These are phyloP conservation scores for Muricea muricata DNA, from an alignment of 92 coral and sea anemone species.

Conservation along the genomic window DNA sequence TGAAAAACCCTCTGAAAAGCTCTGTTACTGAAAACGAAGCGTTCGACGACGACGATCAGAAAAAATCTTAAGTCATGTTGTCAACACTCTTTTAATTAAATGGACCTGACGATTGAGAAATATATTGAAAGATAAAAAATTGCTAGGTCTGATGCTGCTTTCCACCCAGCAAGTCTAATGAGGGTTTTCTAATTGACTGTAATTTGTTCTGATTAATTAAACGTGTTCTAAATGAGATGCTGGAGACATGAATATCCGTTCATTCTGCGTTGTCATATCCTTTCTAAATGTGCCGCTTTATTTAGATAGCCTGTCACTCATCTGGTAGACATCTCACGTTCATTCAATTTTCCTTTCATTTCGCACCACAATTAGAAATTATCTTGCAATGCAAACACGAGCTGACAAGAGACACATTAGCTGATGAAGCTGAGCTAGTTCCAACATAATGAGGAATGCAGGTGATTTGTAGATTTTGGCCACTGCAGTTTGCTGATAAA, in stretches of 20 bases:
- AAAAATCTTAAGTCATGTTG: not conserved
- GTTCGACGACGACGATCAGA: too few relatives aligned
- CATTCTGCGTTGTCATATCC: not conserved
- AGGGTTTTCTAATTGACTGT: not conserved
- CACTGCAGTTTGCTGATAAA: not conserved
- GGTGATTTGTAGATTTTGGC: not conserved
- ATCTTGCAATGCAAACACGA: not conserved
- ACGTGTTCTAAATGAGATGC: not conserved
- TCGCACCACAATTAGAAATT: slow-evolving; percentile 15
- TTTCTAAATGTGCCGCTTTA: slow-evolving; percentile 17
- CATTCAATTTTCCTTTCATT: slow-evolving; percentile 27
- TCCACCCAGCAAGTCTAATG: not conserved
- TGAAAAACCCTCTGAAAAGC: too few relatives aligned
- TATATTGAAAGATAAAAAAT: not conserved
- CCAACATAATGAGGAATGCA: not conserved
- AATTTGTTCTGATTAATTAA: not conserved
- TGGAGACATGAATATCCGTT: not conserved
- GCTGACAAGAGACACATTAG: slow-evolving; percentile 15
- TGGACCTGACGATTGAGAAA: not conserved
- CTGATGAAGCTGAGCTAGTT: not conserved
- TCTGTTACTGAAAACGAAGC: too few relatives aligned
- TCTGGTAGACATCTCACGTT: slow-evolving; percentile 3
- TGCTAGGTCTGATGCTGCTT: not conserved
- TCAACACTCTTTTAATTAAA: not conserved
- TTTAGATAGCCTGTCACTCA: slow-evolving; percentile 16